Evolutionary conservation across 2,113 vertebrate genomes (phyloP).

Genomic region (Nothoprocta pentlandii): DNA sequence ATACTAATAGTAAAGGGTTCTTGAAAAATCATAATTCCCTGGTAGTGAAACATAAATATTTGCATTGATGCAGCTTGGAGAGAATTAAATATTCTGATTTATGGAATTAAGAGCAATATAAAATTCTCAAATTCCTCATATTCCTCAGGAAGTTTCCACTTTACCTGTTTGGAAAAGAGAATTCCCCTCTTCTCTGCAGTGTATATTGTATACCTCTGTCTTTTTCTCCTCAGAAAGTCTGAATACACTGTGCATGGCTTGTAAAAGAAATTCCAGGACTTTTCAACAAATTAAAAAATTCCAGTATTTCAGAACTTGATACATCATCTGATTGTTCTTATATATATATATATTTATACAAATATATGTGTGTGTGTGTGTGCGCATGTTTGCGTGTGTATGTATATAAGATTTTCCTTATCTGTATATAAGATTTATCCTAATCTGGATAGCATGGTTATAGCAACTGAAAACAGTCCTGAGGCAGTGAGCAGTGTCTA

Average conservation of each 20-base stretch:
- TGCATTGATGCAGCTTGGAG: background rate
- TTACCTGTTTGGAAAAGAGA: background rate
- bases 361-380: no score
- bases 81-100: background rate
- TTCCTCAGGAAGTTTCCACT: background rate
- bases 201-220: background rate
- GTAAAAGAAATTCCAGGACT: background rate
- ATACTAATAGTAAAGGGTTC: background rate
- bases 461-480: background rate
- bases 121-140: background rate
- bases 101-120: background rate
- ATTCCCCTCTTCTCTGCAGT: background rate
- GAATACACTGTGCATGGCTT: background rate
- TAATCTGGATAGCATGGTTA: background rate
- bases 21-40: background rate
- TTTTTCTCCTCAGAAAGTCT: background rate
- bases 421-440: background rate
- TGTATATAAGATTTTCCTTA: background rate
- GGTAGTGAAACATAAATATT: background rate
- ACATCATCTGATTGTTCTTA: background rate
- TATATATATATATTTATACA: no score
- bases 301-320: background rate
- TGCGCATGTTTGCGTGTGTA: no score
- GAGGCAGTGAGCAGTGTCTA: background rate
- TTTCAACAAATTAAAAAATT: background rate